phyloP scores from a whole-genome alignment of 2,888 invertebrate genomes.

The Lepetodrilus schrolli region DNA sequence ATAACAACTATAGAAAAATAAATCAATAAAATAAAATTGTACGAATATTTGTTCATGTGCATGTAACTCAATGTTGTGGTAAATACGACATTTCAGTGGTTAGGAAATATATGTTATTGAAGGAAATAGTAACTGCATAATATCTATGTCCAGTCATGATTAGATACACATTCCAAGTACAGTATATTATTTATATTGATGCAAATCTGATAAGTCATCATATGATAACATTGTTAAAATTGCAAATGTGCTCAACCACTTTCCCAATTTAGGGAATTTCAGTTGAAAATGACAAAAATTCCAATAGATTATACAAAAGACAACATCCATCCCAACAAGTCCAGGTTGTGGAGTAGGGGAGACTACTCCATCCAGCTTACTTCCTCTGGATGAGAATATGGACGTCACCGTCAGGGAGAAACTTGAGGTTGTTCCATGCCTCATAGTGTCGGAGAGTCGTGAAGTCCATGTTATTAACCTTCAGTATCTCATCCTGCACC shows the following conservation, averaged over 20 bases:
- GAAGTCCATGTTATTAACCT: slow-evolving; percentile 87
- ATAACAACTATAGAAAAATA: no score
- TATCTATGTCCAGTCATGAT: no score
- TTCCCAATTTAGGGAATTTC: background rate
- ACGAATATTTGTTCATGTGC: no score
- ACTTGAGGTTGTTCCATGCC: slow-evolving; percentile 94
- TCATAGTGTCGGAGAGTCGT: slow-evolving; percentile 91
- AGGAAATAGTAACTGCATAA: no score
- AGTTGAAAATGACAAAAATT: background rate
- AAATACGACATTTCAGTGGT: no score
- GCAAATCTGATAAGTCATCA: no score
- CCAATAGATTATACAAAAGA: background rate
- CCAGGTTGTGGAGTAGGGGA: no score
- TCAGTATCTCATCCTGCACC: slow-evolving; percentile 90
- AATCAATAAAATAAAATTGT: no score
- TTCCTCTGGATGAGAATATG: slow-evolving; percentile 78
- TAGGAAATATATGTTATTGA: no score
- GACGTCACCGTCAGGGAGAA: slow-evolving; percentile 89
- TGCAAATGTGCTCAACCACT: background rate
- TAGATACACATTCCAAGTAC: no score
- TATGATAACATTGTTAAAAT: background rate
- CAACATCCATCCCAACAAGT: background rate
- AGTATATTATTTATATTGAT: no score
- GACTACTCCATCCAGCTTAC: background rate
- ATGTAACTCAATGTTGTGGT: no score